These are phyloP conservation scores for Psilanteris sp. DNA, from an alignment of 1,140 invertebrate species.

Conservation along the genomic window DNA sequence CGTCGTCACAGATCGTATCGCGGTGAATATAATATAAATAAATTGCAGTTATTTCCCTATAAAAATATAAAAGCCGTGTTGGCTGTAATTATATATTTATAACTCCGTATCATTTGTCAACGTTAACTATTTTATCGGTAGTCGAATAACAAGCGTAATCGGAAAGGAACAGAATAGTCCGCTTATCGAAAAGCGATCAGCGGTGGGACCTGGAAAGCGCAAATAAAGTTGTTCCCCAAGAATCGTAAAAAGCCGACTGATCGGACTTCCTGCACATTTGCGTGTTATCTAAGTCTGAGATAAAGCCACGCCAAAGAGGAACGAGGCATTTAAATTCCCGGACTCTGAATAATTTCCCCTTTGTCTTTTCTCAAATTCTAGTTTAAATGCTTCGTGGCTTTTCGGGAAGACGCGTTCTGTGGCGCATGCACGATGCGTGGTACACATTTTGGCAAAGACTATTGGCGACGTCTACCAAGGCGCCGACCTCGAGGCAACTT, in stretches of 20 bases:
- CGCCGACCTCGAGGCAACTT: slow-evolving; percentile 35
- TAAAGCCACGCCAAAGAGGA: slow-evolving; percentile 24
- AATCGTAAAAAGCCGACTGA: slow-evolving; percentile 21
- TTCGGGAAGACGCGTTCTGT: slow-evolving; percentile 7
- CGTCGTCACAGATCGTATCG: too few species aligned
- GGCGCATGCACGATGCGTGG: slow-evolving; percentile 38
- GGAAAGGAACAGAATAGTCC: slow-evolving; percentile 4
- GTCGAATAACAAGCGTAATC: too few species aligned
- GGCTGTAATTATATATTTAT: too few species aligned
- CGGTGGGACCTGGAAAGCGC: slow-evolving; percentile 8
- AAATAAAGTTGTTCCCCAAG: slow-evolving; percentile 28
- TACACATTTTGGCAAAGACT: slow-evolving; percentile 32
- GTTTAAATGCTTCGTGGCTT: neutral
- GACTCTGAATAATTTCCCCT: slow-evolving; percentile 33
- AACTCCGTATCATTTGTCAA: too few species aligned
- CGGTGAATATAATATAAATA: too few species aligned
- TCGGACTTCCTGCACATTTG: slow-evolving; percentile 19
- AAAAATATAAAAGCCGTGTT: too few species aligned
- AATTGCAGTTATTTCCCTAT: too few species aligned
- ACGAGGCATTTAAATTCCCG: slow-evolving; percentile 45
- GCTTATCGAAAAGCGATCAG: slow-evolving; percentile 22
- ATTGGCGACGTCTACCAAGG: slow-evolving; percentile 40
- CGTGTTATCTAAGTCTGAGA: slow-evolving; percentile 33
- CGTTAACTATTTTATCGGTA: too few species aligned
- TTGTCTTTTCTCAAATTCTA: slow-evolving; percentile 39